Evolutionary conservation across 2,888 invertebrate genomes (phyloP), one percentile per base, ranked within the genome.

Genomic region (Lysandra coridon): DNA sequence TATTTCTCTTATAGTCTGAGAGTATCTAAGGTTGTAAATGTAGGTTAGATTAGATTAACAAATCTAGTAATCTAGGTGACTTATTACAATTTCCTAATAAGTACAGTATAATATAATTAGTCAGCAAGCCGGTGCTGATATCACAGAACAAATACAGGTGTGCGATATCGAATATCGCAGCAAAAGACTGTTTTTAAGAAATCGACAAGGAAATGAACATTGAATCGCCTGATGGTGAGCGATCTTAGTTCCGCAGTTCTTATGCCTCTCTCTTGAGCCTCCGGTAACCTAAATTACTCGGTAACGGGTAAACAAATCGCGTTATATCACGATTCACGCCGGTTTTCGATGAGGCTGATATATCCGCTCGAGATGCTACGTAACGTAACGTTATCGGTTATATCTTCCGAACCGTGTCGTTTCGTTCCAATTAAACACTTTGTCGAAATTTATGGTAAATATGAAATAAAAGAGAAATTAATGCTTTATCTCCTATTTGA

Each of bases 111-210:
- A 64, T 64, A 64, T 53, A 69, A 69, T 69, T 69, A 69, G 69
- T 69, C 69, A 69, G 33, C 69, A 33, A 69, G 33, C 64, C 23
- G 23, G 23, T 23, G 64, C 0, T 69, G 64, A 30, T 69, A 69
- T 69, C 33, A 14, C 69, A 33, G 17, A 69, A 69, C 33, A 69
- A 69, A 69, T 33, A 69, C 69, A 69, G 69, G 69, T 69, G 69
- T 69, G 69, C 14, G 33, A 69, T 69, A 69, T 69, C 69, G 33
- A 69, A 69, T 69, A 69, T 69, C 33, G 14, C 69, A 69, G 69
- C 14, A 33, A 69, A 4, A 33, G 14, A 14, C 69, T 23, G 64
- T 30, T 64, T 57, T 57, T 57, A 17, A 57, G 57, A 57, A 57
- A 57, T 17, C 57, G 17, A 57, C 57, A 57, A 57, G 57, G 57